Evolutionary conservation across 2,888 invertebrate genomes (phyloP).

Genomic region (Phaedon cochleariae): DNA sequence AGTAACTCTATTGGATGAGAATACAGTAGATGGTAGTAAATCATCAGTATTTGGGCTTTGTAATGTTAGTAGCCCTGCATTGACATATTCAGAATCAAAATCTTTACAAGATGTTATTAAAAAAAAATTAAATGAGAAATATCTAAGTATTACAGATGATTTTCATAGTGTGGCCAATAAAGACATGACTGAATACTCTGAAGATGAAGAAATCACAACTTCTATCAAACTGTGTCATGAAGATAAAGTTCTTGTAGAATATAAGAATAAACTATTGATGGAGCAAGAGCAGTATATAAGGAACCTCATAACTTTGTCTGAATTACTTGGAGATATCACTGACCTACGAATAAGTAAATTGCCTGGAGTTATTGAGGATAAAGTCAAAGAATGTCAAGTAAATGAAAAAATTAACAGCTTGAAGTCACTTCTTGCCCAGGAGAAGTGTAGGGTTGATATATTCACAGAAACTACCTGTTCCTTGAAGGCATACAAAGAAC

Average conservation of each 20-base stretch:
- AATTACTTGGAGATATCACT: slow-evolving; percentile 56
- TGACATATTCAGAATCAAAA: slow-evolving; percentile 55
- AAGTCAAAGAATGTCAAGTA: slow-evolving; percentile 54
- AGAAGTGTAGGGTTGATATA: slow-evolving; percentile 54
- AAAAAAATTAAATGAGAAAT: slow-evolving; percentile 49
- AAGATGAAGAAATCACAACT: slow-evolving; percentile 18
- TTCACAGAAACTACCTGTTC: slow-evolving; percentile 61
- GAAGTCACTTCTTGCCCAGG: slow-evolving; percentile 51
- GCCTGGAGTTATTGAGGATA: slow-evolving; percentile 53
- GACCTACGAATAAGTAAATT: slow-evolving; percentile 54
- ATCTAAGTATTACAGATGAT: slow-evolving; percentile 46
- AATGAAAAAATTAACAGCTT: slow-evolving; percentile 57
- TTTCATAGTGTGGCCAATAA: slow-evolving; percentile 25
- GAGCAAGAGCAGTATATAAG: slow-evolving; percentile 56
- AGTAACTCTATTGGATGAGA: slow-evolving; percentile 25
- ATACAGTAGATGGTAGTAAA: slow-evolving; percentile 15
- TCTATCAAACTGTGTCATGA: slow-evolving; percentile 31
- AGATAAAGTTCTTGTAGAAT: slow-evolving; percentile 43
- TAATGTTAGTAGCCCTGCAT: slow-evolving; percentile 41
- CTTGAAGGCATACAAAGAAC: slow-evolving; percentile 58
- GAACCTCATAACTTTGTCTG: slow-evolving; percentile 51
- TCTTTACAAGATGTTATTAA: slow-evolving; percentile 34
- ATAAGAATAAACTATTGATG: slow-evolving; percentile 57
- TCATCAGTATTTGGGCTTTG: slow-evolving; percentile 32
- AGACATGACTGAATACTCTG: slow-evolving; percentile 41